A percentile compares a stretch with the other conserved stretches of the same genome.
Conservation (phyloP, 2,113 vertebrate species). For the Murina feae region DNA sequence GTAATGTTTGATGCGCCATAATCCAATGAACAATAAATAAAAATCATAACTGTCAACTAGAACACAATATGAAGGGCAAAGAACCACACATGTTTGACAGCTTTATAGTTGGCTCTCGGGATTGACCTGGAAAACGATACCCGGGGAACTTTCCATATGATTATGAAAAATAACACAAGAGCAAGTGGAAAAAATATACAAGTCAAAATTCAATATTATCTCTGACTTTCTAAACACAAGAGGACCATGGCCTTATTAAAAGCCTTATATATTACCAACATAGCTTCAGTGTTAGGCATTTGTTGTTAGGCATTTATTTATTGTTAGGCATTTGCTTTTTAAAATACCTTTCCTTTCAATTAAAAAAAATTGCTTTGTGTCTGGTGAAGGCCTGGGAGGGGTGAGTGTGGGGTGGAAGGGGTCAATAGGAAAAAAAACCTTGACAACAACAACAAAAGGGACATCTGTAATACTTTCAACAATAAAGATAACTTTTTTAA, state of each 20-base stretch:
- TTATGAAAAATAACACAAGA: slow-evolving; percentile 29
- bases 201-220: slow-evolving; percentile 38
- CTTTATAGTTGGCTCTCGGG: background rate
- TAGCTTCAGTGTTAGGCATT: slow-evolving; percentile 14
- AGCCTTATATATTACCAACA: background rate
- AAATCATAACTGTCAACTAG: background rate
- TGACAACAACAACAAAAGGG: no score
- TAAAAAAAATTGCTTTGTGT: background rate
- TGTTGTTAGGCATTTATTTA: background rate
- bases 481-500: background rate
- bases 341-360: background rate
- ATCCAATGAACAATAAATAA: background rate
- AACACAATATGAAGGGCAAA: background rate
- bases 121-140: background rate
- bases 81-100: background rate
- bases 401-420: no score
- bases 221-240: slow-evolving; percentile 2
- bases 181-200: slow-evolving; percentile 5
- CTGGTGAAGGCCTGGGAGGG: no score
- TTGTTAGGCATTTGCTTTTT: background rate
- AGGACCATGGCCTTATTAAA: background rate
- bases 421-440: no score
- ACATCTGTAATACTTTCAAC: no score
- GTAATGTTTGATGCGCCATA: background rate
- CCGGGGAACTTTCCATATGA: background rate